Evolutionary conservation across 2,888 invertebrate genomes (phyloP), one percentile per base, ranked within the genome.

Genomic region (Drosophila setosimentum): DNA sequence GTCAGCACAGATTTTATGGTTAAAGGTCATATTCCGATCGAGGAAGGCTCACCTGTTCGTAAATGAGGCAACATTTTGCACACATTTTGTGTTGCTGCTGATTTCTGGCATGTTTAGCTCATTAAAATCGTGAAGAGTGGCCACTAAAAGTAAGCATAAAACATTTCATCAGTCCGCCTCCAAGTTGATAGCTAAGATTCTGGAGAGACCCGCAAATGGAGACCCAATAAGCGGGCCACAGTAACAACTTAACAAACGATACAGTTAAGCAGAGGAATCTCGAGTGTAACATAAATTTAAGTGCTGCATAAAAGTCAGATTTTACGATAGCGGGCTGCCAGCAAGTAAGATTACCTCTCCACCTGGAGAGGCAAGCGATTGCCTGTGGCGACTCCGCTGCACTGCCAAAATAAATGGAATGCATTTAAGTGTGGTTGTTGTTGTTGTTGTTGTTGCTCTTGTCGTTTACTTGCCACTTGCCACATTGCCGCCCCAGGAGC

Each of bases 211-310:
- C 27, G n/a, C 37, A 71, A 68, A 59, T 59, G 58, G 71, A 69
- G 72, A 62, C 35, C 64, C 76, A 82, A 83, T 85, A 86, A 83
- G 73, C 71, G 37, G 54, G 29, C 24, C 54, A 21, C 49, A 29
- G 49, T 37, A 33, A 40, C 21, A 83, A 78, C 64, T 67, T 27
- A 54, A 37, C 54, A 62, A 76, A 57, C 55, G 78, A 32, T 66
- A 62, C 53, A 58, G 81, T 87, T 85, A 86, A 78, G 71, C 69
- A 40, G 59, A 70, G 79, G 76, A 83, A 84, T 87, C 86, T 87
- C 89, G 64, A 77, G 89, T 83, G 86, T 82, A 89, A 81, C 86
- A 86, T 86, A 86, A 87, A 86, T 84, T 89, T 84, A 82, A 86
- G 83, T 89, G 85, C 84, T 76, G 75, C 85, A 88, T 87, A 82